These are phyloP conservation scores for Lepidurus packardi DNA, from an alignment of 1,140 invertebrate genomes.

Conservation along the genomic window DNA sequence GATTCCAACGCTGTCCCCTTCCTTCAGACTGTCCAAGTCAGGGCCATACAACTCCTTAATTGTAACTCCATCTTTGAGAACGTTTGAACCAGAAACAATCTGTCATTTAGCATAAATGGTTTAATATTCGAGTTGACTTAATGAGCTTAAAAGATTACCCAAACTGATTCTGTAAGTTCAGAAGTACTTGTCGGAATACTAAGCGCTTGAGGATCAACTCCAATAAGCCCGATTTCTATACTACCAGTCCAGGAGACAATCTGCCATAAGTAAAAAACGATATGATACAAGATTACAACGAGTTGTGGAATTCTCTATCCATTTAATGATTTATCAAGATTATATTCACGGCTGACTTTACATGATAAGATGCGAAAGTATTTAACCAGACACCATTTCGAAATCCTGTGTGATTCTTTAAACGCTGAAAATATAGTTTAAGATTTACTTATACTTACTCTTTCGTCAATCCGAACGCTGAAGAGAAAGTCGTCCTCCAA, in stretches of 20 bases:
- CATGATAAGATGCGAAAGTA: neutral
- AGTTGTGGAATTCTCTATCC: slow-evolving; percentile 28
- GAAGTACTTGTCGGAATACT: slow-evolving; percentile 76
- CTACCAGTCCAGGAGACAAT: slow-evolving; percentile 81
- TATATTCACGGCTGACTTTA: slow-evolving; percentile 15
- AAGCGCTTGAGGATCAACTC: slow-evolving; percentile 70
- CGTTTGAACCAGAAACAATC: slow-evolving; percentile 76
- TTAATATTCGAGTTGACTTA: slow-evolving; percentile 28
- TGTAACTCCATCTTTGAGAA: slow-evolving; percentile 73
- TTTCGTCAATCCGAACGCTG: slow-evolving; percentile 81
- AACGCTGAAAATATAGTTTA: too few relatives aligned
- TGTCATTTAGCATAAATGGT: slow-evolving; percentile 41
- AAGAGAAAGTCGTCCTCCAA: slow-evolving; percentile 77
- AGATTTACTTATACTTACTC: slow-evolving; percentile 52
- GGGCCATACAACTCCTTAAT: slow-evolving; percentile 76
- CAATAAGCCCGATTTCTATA: slow-evolving; percentile 85
- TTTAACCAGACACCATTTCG: too few relatives aligned
- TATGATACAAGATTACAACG: slow-evolving; percentile 17
- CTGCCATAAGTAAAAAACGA: slow-evolving; percentile 43
- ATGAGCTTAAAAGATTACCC: slow-evolving; percentile 46
- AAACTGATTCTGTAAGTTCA: slow-evolving; percentile 74
- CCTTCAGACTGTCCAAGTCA: slow-evolving; percentile 72
- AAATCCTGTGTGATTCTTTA: too few relatives aligned
- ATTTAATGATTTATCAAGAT: slow-evolving; percentile 32
- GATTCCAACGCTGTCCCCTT: slow-evolving; percentile 77